Evolutionary conservation across 2,888 invertebrate species (phyloP).

Genomic region (Troides helena): DNA sequence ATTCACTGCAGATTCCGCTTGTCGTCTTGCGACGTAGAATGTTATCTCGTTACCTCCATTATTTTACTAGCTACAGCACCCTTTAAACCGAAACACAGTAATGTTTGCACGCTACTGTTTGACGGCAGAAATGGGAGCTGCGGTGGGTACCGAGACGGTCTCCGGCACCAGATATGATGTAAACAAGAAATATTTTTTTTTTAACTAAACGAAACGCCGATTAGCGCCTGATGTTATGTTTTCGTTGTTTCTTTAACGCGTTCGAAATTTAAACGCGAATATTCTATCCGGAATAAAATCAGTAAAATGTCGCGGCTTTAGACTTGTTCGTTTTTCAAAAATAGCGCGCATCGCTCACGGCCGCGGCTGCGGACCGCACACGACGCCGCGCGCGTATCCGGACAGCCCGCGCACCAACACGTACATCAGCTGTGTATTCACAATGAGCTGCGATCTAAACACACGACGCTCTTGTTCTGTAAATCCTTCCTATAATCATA

Average conservation of each 20-base stretch:
- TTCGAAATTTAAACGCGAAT: slow-evolving; percentile 17
- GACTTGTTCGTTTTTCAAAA: slow-evolving; percentile 17
- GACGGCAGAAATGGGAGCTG: too few species aligned
- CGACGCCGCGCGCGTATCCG: slow-evolving; percentile 20
- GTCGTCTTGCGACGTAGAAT: too few species aligned
- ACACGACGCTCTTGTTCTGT: too few species aligned
- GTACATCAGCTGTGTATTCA: slow-evolving; percentile 4
- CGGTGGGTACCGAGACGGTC: too few species aligned
- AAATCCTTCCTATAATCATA: too few species aligned
- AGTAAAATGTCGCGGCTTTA: slow-evolving; percentile 28
- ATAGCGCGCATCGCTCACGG: not conserved
- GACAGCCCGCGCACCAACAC: slow-evolving; percentile 20
- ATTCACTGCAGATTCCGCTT: too few species aligned
- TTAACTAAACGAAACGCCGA: not conserved
- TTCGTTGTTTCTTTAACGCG: not conserved
- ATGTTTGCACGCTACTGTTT: too few species aligned
- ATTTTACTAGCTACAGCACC: too few species aligned
- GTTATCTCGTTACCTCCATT: too few species aligned
- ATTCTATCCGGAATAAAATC: slow-evolving; percentile 12
- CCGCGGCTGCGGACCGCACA: slow-evolving; percentile 19
- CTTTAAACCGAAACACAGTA: too few species aligned
- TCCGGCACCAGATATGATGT: too few species aligned
- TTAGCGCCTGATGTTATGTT: not conserved
- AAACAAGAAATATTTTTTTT: too few species aligned
- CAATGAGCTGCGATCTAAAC: not conserved